Evolutionary conservation across 2,797 vertebrate genomes (phyloP).

Genomic region (Scleropages formosus): DNA sequence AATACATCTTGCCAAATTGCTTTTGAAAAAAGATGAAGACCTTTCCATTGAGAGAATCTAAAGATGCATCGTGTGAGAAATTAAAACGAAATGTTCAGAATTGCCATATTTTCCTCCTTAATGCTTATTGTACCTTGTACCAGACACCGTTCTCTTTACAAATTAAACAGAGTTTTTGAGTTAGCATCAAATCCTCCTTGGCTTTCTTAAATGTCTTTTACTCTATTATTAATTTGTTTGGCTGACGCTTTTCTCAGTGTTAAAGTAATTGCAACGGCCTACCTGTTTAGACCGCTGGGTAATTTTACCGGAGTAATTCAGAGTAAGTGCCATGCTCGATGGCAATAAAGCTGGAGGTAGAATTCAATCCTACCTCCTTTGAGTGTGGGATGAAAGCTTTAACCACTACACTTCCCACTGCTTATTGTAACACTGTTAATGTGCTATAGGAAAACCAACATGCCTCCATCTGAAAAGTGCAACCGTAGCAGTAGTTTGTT

Average conservation of each 20-base stretch:
- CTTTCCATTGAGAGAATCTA: no score
- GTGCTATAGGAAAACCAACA: conserved; percentile 21
- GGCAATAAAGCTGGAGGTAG: no score
- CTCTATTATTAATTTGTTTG: not conserved
- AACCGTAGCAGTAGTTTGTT: not conserved
- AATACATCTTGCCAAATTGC: no score
- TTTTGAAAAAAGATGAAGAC: no score
- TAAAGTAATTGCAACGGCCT: no score
- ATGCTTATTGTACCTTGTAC: not conserved
- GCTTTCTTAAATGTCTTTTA: conserved; percentile 19
- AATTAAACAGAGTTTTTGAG: conserved; percentile 51
- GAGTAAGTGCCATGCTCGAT: no score
- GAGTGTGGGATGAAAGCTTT: no score
- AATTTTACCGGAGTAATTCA: no score
- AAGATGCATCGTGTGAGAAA: no score
- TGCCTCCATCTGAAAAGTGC: not conserved
- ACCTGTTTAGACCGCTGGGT: no score
- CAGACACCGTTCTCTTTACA: not conserved
- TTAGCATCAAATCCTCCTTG: conserved; percentile 34
- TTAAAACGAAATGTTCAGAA: conserved; percentile 3
- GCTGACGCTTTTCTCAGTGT: no score
- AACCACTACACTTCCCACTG: not conserved
- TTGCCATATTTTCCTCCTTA: not conserved
- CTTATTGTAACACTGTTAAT: conserved; percentile 11
- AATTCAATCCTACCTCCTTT: no score